Evolutionary conservation across 2,888 invertebrate species (phyloP).

Genomic region (Eupithecia exiguata): DNA sequence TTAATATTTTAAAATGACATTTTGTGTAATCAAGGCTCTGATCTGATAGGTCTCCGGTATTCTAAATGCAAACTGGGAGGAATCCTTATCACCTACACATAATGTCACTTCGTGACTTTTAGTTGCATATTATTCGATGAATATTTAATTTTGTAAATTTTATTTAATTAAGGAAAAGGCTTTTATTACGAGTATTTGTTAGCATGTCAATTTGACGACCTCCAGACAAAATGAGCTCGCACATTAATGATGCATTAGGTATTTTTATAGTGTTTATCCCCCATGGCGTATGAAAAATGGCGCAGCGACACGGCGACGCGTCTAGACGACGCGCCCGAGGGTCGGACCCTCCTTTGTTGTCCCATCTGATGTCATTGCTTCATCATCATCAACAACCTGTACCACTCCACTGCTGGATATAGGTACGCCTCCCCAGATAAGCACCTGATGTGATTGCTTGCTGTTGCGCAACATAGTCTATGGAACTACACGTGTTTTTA

Average conservation of each 20-base stretch:
- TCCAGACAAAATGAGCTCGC: neutral
- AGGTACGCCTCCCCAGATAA: no score
- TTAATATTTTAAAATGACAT: no score
- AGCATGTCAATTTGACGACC: neutral
- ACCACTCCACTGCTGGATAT: no score
- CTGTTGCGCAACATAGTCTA: no score
- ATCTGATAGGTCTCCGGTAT: neutral
- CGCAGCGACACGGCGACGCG: conserved; percentile 30
- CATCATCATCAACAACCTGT: neutral
- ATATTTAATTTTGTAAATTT: neutral
- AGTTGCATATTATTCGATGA: neutral
- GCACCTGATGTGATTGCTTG: no score
- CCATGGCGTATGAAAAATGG: conserved; percentile 39
- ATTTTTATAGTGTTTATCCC: conserved; percentile 2
- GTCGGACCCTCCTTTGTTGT: conserved; percentile 39
- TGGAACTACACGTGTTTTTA: no score
- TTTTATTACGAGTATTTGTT: neutral
- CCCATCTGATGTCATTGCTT: conserved; percentile 33
- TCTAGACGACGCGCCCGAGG: conserved; percentile 47
- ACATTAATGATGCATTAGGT: neutral
- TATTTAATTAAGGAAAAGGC: neutral
- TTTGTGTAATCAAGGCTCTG: no score
- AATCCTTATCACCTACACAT: no score
- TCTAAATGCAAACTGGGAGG: neutral
- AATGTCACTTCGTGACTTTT: no score